Evolutionary conservation across 2,888 invertebrate genomes (phyloP).

Genomic region (Tetragonula carbonaria): DNA sequence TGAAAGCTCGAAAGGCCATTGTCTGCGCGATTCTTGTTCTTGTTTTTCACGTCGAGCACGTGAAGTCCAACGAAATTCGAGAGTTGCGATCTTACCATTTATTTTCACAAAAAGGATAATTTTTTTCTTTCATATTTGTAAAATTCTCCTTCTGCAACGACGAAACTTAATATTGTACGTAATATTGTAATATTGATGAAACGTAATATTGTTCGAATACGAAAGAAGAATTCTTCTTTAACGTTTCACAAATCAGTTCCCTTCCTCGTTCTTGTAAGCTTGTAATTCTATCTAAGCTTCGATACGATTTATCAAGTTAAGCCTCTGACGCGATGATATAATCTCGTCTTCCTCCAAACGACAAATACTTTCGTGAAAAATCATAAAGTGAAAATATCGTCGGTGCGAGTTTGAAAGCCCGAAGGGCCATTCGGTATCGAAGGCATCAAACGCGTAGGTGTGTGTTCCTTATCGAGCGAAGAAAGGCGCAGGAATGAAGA

Average conservation of each 20-base stretch:
- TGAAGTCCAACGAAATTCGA: neutral
- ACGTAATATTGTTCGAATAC: no score
- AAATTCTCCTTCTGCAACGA: no score
- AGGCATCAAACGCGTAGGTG: neutral
- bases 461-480: conserved; percentile 32
- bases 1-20: no score
- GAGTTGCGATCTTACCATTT: neutral
- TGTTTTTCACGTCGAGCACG: neutral
- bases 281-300: no score
- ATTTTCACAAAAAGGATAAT: neutral
- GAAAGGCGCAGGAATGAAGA: conserved; percentile 46
- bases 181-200: no score
- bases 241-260: no score
- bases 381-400: neutral
- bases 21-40: neutral
- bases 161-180: no score
- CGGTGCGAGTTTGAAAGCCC: no score
- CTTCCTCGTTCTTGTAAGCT: no score
- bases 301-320: no score
- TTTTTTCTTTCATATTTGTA: neutral
- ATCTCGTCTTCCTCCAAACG: no score
- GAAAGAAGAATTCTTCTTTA: neutral
- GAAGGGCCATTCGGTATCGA: neutral
- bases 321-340: no score
- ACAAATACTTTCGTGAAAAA: neutral